phyloP scores from a whole-genome alignment of 2,113 vertebrate genomes.

The Callipepla californica region DNA sequence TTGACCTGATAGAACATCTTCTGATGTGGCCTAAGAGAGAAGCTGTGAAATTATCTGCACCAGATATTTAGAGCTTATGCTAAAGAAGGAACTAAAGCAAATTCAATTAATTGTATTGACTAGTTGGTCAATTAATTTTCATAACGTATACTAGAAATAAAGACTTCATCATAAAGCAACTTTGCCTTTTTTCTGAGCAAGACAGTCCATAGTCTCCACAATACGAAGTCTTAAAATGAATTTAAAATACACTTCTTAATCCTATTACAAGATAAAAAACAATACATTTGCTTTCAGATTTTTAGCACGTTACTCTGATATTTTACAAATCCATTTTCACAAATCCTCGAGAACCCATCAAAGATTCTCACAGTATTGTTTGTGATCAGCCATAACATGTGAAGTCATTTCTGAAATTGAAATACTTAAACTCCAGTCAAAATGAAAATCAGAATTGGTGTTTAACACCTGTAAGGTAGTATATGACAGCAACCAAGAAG shows the following conservation, averaged over 20 bases:
- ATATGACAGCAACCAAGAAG: neutral
- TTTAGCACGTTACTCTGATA: neutral
- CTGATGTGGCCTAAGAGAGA: neutral
- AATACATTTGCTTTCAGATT: neutral
- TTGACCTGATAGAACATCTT: neutral
- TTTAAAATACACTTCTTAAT: neutral
- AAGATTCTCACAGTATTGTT: neutral
- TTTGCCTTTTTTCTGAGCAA: neutral
- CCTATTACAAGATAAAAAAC: neutral
- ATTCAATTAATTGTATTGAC: neutral
- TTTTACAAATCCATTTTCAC: neutral
- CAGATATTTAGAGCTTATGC: neutral
- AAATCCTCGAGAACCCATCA: neutral
- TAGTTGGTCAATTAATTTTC: neutral
- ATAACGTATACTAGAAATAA: neutral
- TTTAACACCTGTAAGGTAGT: neutral
- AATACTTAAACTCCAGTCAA: neutral
- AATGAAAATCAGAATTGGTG: neutral
- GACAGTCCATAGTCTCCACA: neutral
- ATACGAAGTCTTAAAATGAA: neutral
- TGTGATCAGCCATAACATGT: neutral
- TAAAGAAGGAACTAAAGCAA: slow-evolving; percentile 21
- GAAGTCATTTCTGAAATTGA: neutral
- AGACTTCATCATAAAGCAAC: neutral
- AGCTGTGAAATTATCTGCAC: neutral